Percentiles rank a stretch among this genome's conserved stretches.
phyloP scores from a whole-genome alignment of 2,797 vertebrate species.

The Sitta carolinensis region DNA sequence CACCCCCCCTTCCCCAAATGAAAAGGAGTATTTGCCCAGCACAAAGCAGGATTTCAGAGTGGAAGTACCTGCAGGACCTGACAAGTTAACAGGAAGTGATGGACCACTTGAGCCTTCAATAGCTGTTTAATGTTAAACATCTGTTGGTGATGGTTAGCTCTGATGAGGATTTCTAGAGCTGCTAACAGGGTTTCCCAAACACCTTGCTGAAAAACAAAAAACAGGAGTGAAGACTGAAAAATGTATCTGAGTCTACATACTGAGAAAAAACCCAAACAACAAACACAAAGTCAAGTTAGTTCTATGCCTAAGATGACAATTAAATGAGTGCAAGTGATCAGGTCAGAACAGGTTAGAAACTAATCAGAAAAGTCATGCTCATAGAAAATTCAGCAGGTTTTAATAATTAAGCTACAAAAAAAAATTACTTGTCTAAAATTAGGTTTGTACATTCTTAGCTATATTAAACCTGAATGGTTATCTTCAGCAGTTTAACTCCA shows the following conservation, averaged over 20 bases:
- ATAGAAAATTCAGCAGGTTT: neutral
- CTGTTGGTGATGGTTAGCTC: slow-evolving; percentile 91
- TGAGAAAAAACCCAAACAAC: neutral
- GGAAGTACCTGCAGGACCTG: slow-evolving; percentile 92
- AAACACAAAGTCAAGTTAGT: neutral
- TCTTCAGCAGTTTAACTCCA: neutral
- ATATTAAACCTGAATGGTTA: neutral
- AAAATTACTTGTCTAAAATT: neutral
- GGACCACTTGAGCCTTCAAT: slow-evolving; percentile 89
- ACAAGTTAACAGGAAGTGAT: slow-evolving; percentile 93
- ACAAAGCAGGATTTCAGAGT: neutral
- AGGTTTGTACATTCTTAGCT: neutral
- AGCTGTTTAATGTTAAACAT: slow-evolving; percentile 94
- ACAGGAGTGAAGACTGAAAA: neutral
- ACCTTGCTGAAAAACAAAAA: slow-evolving; percentile 79
- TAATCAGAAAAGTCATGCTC: neutral
- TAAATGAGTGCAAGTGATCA: neutral
- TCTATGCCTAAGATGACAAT: neutral
- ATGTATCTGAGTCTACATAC: neutral
- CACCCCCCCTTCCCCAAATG: neutral
- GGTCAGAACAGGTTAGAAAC: neutral
- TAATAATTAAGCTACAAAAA: neutral
- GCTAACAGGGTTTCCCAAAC: slow-evolving; percentile 93
- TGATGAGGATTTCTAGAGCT: slow-evolving; percentile 92
- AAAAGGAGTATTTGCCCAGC: neutral